Base-by-base conservation (phyloP, 2,888 invertebrate species). In the Andrena flavipes region DNA sequence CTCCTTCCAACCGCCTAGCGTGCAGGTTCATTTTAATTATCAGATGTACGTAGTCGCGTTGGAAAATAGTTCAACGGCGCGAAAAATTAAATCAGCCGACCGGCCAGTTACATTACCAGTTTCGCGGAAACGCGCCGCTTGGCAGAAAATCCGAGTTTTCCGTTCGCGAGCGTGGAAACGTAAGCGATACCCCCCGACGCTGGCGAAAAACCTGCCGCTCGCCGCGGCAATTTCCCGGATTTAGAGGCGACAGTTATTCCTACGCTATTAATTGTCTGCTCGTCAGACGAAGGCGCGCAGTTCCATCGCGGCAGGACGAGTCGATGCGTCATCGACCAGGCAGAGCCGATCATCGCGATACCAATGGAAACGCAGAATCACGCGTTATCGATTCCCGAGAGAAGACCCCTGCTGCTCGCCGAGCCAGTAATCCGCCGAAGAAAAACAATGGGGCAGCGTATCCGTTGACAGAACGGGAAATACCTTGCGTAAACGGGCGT, bases 261-360 rank as follows among this genome's bases (percentile, higher is more conserved):
- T 16, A n/a, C 51, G 10, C 42, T 54, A 62, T 60, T 54, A 56
- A 74, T 70, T 62, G 63, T 56, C 62, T n/a, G 8, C 42, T 13
- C 29, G 23, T 51, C 29, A 60, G 60, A 64, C 49, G 35, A 42
- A 20, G 33, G 2, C 49, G 59, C 48, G 48, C 42, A 29, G 60
- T 67, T 82, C 54, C 20, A 54, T 35, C 48, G 30, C 26, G 42
- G 49, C 62, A 16, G 29, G 71, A 80, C 62, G 54, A 23, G 5
- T 54, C 68, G 72, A 26, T 74, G 69, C 85, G 79, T 84, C 86
- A 86, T 78, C 73, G 64, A 4, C 30, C 26, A 23, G 59, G 30
- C 48, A 42, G 51, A 42, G 29, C 54, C 51, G 35, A 10, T 62
- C 70, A 73, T 72, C 78, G 78, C 74, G 71, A 63, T 30, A 63